Evolutionary conservation across 2,888 invertebrate species (phyloP), one percentile per base, ranked within the genome.

Genomic region (Macroteleia sp.): DNA sequence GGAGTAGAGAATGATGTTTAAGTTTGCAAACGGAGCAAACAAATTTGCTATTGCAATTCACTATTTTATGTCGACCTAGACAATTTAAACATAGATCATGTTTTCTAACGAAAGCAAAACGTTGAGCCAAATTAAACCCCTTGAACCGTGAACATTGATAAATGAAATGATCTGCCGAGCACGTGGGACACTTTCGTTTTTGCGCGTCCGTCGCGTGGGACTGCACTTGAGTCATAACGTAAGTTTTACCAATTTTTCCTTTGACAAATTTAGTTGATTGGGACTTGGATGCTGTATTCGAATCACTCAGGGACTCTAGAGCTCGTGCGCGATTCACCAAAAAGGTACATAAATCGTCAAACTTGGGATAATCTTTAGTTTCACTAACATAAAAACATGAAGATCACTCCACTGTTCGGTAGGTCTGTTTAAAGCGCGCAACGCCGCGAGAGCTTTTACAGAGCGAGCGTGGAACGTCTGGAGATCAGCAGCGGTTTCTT

Each of bases 341-440:
- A n/a, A 57, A 57, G 1, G n/a, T 4, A 8, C 30, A 19, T 0
- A 57, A 30, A 9, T 17, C 3, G 8, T 16, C 12, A 14, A 42
- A 42, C 1, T 20, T 19, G 0, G 57, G 57, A 42, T 30, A 57
- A 3, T 59, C 46, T 34, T 30, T 30, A 10, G 2, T 10, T 9
- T 5, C 2, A 73, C 32, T 0, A 67, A 54, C 17, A 77, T 39
- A n/a, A 61, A 75, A n/a, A 77, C 59, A 1, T 75, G 28, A 6
- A 77, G 19, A 34, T 78, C 77, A 34, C 73, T 64, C 75, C 67
- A 67, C 5, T 69, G 56, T 1, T 73, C 73, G 0, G 66, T 42
- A 9, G 73, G 73, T 12, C 76, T 54, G 14, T 32, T 44, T 1
- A 78, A 12, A 20, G 70, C 61, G 6, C 14, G 39, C 8, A 79